phyloP scores from a whole-genome alignment of 2,113 vertebrate genomes.

The Actenoides hombroni region DNA sequence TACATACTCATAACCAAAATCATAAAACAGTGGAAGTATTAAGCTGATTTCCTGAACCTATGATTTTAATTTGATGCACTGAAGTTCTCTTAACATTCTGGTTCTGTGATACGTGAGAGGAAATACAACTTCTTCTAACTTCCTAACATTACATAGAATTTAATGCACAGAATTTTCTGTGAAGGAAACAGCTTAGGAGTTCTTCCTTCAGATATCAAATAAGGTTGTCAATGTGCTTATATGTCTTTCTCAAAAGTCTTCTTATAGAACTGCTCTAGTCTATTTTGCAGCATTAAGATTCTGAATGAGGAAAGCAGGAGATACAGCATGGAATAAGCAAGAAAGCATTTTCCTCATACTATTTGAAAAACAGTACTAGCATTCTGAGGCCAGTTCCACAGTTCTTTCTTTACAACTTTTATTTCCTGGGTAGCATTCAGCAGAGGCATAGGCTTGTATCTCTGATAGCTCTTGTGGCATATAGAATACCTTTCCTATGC shows the following conservation, averaged over 20 bases:
- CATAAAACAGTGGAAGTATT: background rate
- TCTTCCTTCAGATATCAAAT: background rate
- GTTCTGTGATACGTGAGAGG: background rate
- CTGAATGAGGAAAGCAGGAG: background rate
- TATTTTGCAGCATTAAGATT: background rate
- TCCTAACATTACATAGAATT: background rate
- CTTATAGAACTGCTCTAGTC: background rate
- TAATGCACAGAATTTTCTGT: background rate
- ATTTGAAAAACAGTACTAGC: background rate
- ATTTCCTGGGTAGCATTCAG: background rate
- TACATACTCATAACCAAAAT: background rate
- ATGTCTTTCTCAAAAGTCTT: background rate
- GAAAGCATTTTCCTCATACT: background rate
- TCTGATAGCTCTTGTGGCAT: background rate
- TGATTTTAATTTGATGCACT: background rate
- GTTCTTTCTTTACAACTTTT: background rate
- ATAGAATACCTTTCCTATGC: too few relatives aligned
- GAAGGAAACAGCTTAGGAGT: background rate
- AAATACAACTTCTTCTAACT: background rate
- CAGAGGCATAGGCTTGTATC: background rate
- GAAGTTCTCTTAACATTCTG: background rate
- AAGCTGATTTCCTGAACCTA: background rate
- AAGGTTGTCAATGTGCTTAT: background rate
- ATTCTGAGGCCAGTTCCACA: background rate
- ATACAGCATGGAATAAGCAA: background rate